These are phyloP conservation scores for Brachyptera risi DNA, from an alignment of 2,888 invertebrate species.

Conservation along the genomic window DNA sequence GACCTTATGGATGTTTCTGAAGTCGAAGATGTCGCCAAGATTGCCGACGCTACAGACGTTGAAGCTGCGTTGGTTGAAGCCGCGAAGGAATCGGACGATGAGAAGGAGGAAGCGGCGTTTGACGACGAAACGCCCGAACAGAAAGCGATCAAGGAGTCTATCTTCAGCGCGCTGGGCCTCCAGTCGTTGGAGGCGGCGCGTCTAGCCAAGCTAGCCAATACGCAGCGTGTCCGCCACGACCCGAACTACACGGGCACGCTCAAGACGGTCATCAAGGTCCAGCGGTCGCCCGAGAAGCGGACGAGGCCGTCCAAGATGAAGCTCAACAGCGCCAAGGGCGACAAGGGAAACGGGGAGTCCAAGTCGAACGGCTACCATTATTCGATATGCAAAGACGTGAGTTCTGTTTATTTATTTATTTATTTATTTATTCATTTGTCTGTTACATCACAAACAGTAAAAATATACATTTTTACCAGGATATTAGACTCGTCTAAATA, in stretches of 20 bases:
- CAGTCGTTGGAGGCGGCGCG: slow-evolving; percentile 67
- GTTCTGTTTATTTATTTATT: too few relatives aligned
- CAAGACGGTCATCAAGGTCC: slow-evolving; percentile 78
- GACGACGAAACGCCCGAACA: slow-evolving; percentile 55
- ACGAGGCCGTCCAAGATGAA: slow-evolving; percentile 28
- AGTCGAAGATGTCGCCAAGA: not conserved
- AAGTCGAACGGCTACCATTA: slow-evolving; percentile 34
- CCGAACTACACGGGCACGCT: slow-evolving; percentile 71
- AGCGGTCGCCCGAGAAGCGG: slow-evolving; percentile 56
- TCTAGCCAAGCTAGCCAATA: slow-evolving; percentile 38
- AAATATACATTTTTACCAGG: too few relatives aligned
- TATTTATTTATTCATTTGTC: too few relatives aligned
- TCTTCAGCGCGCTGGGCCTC: slow-evolving; percentile 68
- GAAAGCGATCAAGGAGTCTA: slow-evolving; percentile 65
- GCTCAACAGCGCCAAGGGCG: slow-evolving; percentile 35
- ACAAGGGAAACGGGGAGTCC: slow-evolving; percentile 15
- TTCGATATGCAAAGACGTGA: slow-evolving; percentile 62
- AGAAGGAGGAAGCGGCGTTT: not conserved
- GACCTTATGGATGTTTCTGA: too few relatives aligned
- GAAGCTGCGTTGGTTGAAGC: not conserved
- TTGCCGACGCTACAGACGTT: not conserved
- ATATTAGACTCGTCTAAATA: too few relatives aligned
- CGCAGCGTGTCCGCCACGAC: slow-evolving; percentile 44
- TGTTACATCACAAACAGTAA: too few relatives aligned
- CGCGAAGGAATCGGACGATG: not conserved